Evolutionary conservation across 2,888 invertebrate species (phyloP), one percentile per base, ranked within the genome.

Genomic region (Blera fallax): DNA sequence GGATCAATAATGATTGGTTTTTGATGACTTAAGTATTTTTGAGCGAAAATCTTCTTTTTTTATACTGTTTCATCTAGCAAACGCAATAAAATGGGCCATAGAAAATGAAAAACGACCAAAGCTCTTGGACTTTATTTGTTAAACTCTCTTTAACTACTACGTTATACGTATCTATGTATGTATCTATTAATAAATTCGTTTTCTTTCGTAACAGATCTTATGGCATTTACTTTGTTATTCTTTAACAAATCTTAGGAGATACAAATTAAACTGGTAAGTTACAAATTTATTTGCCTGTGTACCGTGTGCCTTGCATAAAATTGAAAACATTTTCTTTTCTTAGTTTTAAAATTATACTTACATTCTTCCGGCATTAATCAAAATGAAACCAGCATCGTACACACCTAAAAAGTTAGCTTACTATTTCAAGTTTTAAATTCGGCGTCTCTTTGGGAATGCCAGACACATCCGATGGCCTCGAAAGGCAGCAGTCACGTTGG

Each of bases 401-500:
- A 24, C 14, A 48, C 65, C 24, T 69, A 11, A 7, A 37, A n/a
- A 52, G 34, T 29, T 27, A 4, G 37, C 14, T 8, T 11, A n/a
- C 21, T 69, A 43, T 54, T 45, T 45, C 1, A 40, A 52, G 4
- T 52, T 62, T 52, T 45, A 8, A 56, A 62, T 65, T 73, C 24
- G 54, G 58, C 65, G 50, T 64, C 69, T 64, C 60, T 45, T 80
- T 45, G 11, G 14, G 34, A 77, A 72, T 70, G 64, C 77, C 70
- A 58, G 70, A 50, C 50, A 81, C 69, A 82, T 82, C 40, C 50
- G 58, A 64, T 82, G 67, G 70, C 81, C 81, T 77, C 64, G 77
- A 82, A 62, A 77, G 24, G 16, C 56, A 64, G 40, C 69, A 77
- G 69, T 82, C 81, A 82, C 82, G 82, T 82, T 56, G 34, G 24